Base-by-base conservation (phyloP, 2,888 invertebrate species). In the Drosophila atroscutellata region DNA sequence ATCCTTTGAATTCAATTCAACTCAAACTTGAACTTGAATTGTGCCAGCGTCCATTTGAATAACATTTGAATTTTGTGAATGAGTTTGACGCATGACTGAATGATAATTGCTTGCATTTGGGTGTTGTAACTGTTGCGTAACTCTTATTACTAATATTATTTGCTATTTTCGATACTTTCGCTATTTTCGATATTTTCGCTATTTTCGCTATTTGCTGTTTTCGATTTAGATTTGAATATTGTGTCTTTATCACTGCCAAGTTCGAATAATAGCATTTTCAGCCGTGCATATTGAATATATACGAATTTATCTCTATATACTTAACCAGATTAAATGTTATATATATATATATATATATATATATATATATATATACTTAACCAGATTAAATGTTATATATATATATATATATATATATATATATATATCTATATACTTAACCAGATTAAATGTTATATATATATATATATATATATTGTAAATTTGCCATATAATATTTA, bases 1-100 rank as follows among this genome's bases (percentile, higher is more conserved):
- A 3, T 55, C 26, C 37, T 37, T 55, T 7, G 18, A 55, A 18
- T 37, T 28, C 11, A n/a, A 37, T n/a, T 11, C 3, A n/a, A 32
- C 18, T 54, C 52, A 47, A 65, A 69, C 66, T 69, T 58, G 58
- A 65, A 69, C 64, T 67, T 62, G 20, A 39, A 62, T 26, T 28
- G 34, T 20, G 13, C 1, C 32, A 6, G 15, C 20, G 8, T 13
- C 28, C 47, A 30, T 32, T 24, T 51, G 20, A 42, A 52, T 51
- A 24, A 47, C 32, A 49, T n/a, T n/a, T n/a, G n/a, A n/a, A 13
- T 49, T 30, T 55, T 61, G 18, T 67, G 62, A 55, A 63, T 61
- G 37, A 7, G 24, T 52, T 54, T 28, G 47, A 57, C 58, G 52
- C 34, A 54, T 32, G 18, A 37, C 20, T 30, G n/a, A 32, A 26